Base-by-base conservation (phyloP, 2,113 vertebrate genomes). In the Hydrochoerus hydrochaeris region DNA sequence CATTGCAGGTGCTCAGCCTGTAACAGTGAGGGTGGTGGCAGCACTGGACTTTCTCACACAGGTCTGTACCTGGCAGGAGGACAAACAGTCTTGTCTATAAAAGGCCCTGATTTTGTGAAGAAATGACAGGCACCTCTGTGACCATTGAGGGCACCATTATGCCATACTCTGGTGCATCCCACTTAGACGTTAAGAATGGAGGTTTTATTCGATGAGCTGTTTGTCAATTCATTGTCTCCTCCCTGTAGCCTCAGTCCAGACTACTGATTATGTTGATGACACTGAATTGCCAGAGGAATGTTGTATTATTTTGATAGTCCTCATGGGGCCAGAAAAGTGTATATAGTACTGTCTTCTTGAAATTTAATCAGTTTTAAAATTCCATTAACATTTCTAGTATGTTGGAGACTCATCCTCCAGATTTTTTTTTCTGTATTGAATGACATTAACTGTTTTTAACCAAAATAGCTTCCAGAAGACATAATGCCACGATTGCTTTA, bases 361-460 rank as follows among this genome's bases (percentile, higher is more conserved):
- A 86, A 78, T 90, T 84, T 90, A 73, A 62, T 30, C 52, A 78
- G 44, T 81, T 94, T 93, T 90, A 90, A 89, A 77, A 54, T 81
- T 87, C 67, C 62, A 57, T 90, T 95, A 93, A 96, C 28, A 46
- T 62, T 93, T 78, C 30, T 75, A 38, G 12, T 63, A 75, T 88
- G 80, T 75, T 77, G 82, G 95, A 96, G 91, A 83, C 73, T 91
- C 88, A 82, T 96, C 96, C 32, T 77, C 60, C 46, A 63, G 85
- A 95, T 95, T 86, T 69, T 62, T 77, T 96, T 96, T 90, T 89
- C 82, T 93, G 10, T 95, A 90, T 91, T 94, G 78, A 88, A 54
- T 90, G 91, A 44, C 67, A n/a, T 83, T 96, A 85, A 93, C 73
- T 52, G 54, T 78, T 93, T 88, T 95, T 54, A 81, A 80, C 78